Base-by-base conservation (phyloP, 2,113 vertebrate species). In the Athene noctua region DNA sequence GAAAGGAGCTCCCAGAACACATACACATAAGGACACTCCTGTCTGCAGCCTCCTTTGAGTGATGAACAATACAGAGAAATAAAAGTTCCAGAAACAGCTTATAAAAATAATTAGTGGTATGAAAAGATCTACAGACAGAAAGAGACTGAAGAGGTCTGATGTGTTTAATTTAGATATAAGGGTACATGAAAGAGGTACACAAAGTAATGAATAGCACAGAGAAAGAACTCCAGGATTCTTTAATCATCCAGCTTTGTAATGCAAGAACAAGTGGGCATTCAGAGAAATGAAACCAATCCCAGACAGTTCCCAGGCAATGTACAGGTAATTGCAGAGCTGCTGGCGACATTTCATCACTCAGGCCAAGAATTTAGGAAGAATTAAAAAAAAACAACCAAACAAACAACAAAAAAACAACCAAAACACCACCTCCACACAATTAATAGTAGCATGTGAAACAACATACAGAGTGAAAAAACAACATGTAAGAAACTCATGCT, bases 181-280 rank as follows among this genome's bases (percentile, higher is more conserved):
- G 65, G 61, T 67, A 93, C 65, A 84, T 71, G 80, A 95, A 95
- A 94, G 65, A 84, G 36, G 57, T 67, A 89, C 86, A 79, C 82
- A 93, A 95, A 94, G 80, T 90, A 88, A 92, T 81, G 80, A 94
- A 95, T 26, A 94, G 77, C 29, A 65, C 27, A 68, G 83, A 86
- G 42, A 74, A 85, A 86, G 47, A 86, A 88, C 63, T 88, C 63
- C 0, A 0, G 52, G 73, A 93, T 91, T 88, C 83, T 94, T 95
- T 94, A 94, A 95, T 91, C 92, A 96, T 67, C 57, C 65, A 65
- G 52, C 36, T 86, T 94, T 95, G 67, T 91, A 92, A 87, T 61
- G 73, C 36, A 95, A 96, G 90, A 96, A 95, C 80, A 94, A 95
- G 72, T 74, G 75, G 59, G 86, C 86, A 95, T 94, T 95, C 88